Conservation (phyloP, 2,113 vertebrate species). For the Hylia prasina region DNA sequence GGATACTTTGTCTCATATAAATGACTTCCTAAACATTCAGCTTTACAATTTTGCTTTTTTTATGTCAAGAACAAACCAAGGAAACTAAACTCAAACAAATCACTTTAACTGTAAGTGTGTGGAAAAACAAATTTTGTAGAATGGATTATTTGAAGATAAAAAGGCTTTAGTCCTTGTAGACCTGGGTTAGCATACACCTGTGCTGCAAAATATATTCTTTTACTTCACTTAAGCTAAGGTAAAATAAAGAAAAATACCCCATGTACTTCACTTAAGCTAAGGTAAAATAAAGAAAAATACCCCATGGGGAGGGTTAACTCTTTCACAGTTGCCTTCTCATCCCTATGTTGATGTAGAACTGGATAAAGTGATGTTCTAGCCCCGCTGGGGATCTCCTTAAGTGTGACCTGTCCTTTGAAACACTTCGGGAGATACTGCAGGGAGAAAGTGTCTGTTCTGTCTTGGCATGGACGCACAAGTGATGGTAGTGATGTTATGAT, state of each 20-base stretch:
- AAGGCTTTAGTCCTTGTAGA: background rate
- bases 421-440: background rate
- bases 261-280: background rate
- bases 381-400: background rate
- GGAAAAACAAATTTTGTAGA: background rate
- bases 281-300: background rate
- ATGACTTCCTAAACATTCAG: background rate
- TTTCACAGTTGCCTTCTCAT: background rate
- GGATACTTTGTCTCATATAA: background rate
- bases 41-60: background rate
- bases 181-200: background rate
- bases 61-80: background rate
- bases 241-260: background rate
- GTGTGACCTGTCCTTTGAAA: background rate
- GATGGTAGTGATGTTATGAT: background rate
- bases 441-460: background rate
- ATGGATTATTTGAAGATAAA: background rate
- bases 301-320: background rate
- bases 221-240: background rate
- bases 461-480: background rate
- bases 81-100: background rate
- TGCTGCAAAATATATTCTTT: background rate
- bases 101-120: background rate
- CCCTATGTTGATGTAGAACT: background rate
- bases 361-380: background rate